phyloP scores from a whole-genome alignment of 1,140 invertebrate genomes.

The Drosophila mojavensis region DNA sequence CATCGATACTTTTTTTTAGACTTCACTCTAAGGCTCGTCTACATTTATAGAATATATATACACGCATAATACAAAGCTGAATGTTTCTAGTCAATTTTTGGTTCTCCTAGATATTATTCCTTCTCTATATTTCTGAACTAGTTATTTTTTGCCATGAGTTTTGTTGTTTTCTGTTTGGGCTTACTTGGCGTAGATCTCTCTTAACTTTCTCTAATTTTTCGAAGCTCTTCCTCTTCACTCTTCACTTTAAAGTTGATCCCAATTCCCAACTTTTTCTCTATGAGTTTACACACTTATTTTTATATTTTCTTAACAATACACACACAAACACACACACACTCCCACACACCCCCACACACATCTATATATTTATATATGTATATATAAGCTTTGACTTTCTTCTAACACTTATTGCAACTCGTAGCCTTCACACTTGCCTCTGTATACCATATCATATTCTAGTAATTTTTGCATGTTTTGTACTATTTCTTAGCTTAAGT shows the following conservation, averaged over 20 bases:
- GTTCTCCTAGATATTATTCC: no score
- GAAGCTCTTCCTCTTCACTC: neutral
- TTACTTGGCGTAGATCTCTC: no score
- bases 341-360: neutral
- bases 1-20: no score
- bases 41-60: no score
- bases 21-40: no score
- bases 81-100: no score
- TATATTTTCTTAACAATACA: neutral
- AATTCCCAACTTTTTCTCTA: neutral
- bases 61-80: no score
- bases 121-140: no score
- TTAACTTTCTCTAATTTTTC: neutral
- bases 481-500: neutral
- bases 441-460: neutral
- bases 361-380: neutral
- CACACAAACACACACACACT: slow-evolving; percentile 21
- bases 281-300: neutral
- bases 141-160: no score
- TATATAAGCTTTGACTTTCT: neutral
- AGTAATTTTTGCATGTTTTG: slow-evolving; percentile 23
- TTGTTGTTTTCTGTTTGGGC: no score
- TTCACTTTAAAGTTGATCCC: neutral
- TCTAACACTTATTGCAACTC: slow-evolving; percentile 3
- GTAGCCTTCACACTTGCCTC: neutral